Percentiles rank a stretch among this genome's conserved stretches.
Conservation (phyloP, 2,888 invertebrate species). For the Ernsta delagoae region DNA sequence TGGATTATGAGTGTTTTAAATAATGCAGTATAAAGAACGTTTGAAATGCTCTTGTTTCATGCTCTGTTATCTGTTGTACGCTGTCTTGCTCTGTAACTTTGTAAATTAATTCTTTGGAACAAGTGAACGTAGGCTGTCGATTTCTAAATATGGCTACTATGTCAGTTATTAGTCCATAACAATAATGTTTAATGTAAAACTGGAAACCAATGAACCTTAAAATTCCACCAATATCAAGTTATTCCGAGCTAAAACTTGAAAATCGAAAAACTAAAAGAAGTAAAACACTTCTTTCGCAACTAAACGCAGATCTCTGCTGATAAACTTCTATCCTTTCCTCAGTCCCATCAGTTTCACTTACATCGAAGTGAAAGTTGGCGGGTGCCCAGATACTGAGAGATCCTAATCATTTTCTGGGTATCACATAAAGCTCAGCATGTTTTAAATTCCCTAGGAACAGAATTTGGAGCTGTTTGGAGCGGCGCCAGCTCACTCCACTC, state of each 20-base stretch:
- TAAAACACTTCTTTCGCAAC: background rate
- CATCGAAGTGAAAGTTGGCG: slow-evolving; percentile 25
- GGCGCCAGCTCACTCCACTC: slow-evolving; percentile 35
- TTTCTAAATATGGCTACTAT: too few relatives aligned
- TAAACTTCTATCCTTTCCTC: background rate
- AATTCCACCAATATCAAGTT: too few relatives aligned
- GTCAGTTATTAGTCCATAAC: too few relatives aligned
- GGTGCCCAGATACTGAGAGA: slow-evolving; percentile 12
- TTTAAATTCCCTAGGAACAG: slow-evolving; percentile 39
- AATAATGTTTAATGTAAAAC: too few relatives aligned
- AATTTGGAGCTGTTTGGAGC: slow-evolving; percentile 41
- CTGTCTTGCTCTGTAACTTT: background rate
- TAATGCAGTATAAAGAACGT: slow-evolving; percentile 27
- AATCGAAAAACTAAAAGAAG: background rate
- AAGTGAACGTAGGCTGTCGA: too few relatives aligned
- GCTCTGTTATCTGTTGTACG: background rate
- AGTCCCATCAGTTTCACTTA: slow-evolving; percentile 22
- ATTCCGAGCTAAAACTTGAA: too few relatives aligned
- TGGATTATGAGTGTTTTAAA: slow-evolving; percentile 33
- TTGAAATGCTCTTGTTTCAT: slow-evolving; percentile 16
- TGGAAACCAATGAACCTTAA: too few relatives aligned
- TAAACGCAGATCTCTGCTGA: background rate
- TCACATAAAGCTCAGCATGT: slow-evolving; percentile 28
- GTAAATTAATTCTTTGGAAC: background rate
- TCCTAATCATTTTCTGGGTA: slow-evolving; percentile 26